A percentile compares a stretch with the other conserved stretches of the same genome.
Evolutionary conservation across 2,888 invertebrate genomes (phyloP).

Genomic region (Blastobasis adustella): DNA sequence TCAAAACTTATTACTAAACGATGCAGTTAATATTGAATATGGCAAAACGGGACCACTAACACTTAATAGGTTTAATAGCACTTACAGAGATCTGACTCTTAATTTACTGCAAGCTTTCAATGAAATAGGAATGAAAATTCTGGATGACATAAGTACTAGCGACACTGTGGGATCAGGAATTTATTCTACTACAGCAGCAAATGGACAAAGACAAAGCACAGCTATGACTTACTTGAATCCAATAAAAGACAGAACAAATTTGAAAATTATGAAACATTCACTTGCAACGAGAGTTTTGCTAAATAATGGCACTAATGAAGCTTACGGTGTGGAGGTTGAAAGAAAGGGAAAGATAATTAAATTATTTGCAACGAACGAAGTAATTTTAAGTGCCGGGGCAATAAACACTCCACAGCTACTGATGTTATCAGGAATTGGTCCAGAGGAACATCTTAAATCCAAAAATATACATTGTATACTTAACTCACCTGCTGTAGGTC

Average conservation of each 20-base stretch:
- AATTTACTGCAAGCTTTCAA: constrained; percentile 45
- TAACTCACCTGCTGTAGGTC: constrained; percentile 61
- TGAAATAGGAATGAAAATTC: constrained; percentile 50
- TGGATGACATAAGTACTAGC: constrained; percentile 51
- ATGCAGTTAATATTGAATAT: constrained; percentile 30
- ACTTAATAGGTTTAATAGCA: constrained; percentile 55
- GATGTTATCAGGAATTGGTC: constrained; percentile 70
- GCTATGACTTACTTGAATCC: constrained; percentile 56
- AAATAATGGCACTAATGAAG: constrained; percentile 38
- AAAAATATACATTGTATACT: constrained; percentile 43
- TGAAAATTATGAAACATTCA: constrained; percentile 56
- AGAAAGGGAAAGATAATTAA: constrained; percentile 18
- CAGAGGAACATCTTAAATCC: constrained; percentile 39
- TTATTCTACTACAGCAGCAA: constrained; percentile 53
- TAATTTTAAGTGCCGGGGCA: constrained; percentile 62
- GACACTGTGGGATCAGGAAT: constrained; percentile 62
- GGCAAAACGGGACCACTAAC: constrained; percentile 58
- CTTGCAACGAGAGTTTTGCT: constrained; percentile 64
- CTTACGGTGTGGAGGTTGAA: constrained; percentile 48
- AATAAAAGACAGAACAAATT: constrained; percentile 31
- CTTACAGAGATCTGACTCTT: constrained; percentile 35
- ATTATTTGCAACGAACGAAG: constrained; percentile 43
- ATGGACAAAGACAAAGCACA: constrained; percentile 61
- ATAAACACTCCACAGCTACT: constrained; percentile 67
- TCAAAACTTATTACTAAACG: constrained; percentile 20